Percentiles rank a stretch among this genome's conserved stretches.
These are phyloP conservation scores for Geotrypetes seraphini DNA, from an alignment of 2,797 vertebrate genomes.

Conservation along the genomic window DNA sequence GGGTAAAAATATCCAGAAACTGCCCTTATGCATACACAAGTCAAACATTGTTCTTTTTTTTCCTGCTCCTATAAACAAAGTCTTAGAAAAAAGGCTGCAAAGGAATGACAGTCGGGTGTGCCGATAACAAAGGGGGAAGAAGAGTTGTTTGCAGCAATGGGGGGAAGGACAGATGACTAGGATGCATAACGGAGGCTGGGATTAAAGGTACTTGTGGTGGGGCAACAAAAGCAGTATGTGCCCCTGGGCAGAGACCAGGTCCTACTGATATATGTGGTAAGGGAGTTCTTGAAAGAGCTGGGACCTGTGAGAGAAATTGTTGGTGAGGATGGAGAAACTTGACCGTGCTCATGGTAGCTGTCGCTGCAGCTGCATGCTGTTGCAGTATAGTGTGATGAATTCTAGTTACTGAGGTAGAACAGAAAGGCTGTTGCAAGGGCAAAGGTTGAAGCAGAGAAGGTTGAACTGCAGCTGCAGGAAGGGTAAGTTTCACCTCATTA, in stretches of 20 bases:
- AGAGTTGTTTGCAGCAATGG: slow-evolving; percentile 49
- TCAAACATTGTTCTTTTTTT: background rate
- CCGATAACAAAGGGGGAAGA: slow-evolving; percentile 56
- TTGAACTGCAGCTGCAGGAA: slow-evolving; percentile 31
- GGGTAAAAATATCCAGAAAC: no score
- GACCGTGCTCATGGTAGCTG: slow-evolving; percentile 21
- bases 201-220: slow-evolving; percentile 55
- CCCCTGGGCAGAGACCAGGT: slow-evolving; percentile 45
- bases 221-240: slow-evolving; percentile 41
- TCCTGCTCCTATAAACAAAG: background rate
- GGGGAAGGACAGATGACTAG: slow-evolving; percentile 52
- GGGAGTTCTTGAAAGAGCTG: slow-evolving; percentile 49
- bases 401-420: slow-evolving; percentile 62
- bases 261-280: slow-evolving; percentile 52
- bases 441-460: slow-evolving; percentile 48
- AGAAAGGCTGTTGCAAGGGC: slow-evolving; percentile 49
- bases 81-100: slow-evolving; percentile 69
- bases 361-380: slow-evolving; percentile 40
- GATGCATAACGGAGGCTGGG: slow-evolving; percentile 50
- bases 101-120: slow-evolving; percentile 58
- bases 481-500: slow-evolving; percentile 56
- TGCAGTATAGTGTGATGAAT: slow-evolving; percentile 66
- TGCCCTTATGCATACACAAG: no score
- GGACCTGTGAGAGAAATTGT: slow-evolving; percentile 58
- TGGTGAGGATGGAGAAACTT: slow-evolving; percentile 66